Percentiles rank a stretch among this genome's conserved stretches.
These are phyloP conservation scores for Papilio machaon DNA, from an alignment of 1,140 invertebrate species.

Conservation along the genomic window DNA sequence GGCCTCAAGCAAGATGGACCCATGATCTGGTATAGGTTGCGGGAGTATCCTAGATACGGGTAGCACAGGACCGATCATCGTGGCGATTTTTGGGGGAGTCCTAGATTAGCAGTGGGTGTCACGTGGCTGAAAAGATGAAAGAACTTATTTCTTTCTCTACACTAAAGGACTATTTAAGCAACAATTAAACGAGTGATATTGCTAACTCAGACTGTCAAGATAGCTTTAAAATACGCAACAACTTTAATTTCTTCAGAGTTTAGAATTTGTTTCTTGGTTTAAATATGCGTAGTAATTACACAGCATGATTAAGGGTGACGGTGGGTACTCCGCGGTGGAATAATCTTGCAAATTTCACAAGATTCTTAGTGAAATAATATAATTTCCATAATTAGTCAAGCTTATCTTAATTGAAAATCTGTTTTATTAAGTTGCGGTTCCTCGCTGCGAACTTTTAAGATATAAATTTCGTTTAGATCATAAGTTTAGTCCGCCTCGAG, in stretches of 20 bases:
- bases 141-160: no score
- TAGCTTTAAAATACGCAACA: neutral
- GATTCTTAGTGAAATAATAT: conserved; percentile 37
- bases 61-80: no score
- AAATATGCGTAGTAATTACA: conserved; percentile 32
- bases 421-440: conserved; percentile 33
- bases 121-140: no score
- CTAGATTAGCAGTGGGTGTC: no score
- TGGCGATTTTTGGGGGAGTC: no score
- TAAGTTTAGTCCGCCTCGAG: neutral
- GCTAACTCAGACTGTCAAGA: no score
- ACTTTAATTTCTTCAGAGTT: neutral
- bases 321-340: neutral
- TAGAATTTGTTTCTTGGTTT: conserved; percentile 10
- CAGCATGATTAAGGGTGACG: conserved; percentile 1
- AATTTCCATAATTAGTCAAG: conserved; percentile 39
- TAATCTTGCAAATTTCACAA: conserved; percentile 25
- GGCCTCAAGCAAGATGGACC: no score
- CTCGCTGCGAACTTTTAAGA: neutral
- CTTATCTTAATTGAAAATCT: conserved; percentile 39
- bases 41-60: no score
- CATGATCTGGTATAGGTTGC: no score
- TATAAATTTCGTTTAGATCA: conserved; percentile 32
- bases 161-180: no score
- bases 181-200: no score